Conservation (phyloP, 2,888 invertebrate genomes). For the Synanthedon formicaeformis region DNA sequence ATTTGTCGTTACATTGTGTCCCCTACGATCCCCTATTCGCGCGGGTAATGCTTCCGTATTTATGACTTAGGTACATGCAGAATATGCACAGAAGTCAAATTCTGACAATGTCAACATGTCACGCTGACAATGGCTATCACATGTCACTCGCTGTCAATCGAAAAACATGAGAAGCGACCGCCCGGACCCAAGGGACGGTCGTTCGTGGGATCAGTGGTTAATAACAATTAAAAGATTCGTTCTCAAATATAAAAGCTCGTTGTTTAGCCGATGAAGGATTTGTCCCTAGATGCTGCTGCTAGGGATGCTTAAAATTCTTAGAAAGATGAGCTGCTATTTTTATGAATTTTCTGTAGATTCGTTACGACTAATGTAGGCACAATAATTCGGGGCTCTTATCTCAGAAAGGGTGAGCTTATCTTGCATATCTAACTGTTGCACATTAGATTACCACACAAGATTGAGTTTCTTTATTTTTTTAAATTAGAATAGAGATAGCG, state of each 20-base stretch:
- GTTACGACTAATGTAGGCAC: no score
- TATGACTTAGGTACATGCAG: slow-evolving; percentile 55
- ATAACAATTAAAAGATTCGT: slow-evolving; percentile 25
- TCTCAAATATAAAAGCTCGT: slow-evolving; percentile 27
- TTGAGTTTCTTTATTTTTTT: no score
- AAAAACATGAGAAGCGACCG: slow-evolving; percentile 58
- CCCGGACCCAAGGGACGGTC: slow-evolving; percentile 22
- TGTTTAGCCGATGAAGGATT: slow-evolving; percentile 43
- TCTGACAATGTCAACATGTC: slow-evolving; percentile 67
- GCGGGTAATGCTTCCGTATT: slow-evolving; percentile 63
- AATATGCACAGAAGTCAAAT: slow-evolving; percentile 67
- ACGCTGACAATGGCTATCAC: slow-evolving; percentile 61
- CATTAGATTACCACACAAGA: no score
- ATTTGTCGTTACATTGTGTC: slow-evolving; percentile 62
- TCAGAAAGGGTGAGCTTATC: no score
- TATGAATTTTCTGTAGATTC: no score
- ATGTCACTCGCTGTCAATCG: slow-evolving; percentile 61
- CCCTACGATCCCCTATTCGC: slow-evolving; percentile 13
- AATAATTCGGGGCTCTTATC: no score
- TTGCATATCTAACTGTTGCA: no score
- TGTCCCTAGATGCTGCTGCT: slow-evolving; percentile 45
- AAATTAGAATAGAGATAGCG: no score
- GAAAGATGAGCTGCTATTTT: no score
- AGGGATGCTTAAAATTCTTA: neutral
- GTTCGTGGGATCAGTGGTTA: slow-evolving; percentile 35